A percentile compares a stretch with the other conserved stretches of the same genome.
phyloP scores from a whole-genome alignment of 2,888 invertebrate species.

The Caenorhabditis becei region DNA sequence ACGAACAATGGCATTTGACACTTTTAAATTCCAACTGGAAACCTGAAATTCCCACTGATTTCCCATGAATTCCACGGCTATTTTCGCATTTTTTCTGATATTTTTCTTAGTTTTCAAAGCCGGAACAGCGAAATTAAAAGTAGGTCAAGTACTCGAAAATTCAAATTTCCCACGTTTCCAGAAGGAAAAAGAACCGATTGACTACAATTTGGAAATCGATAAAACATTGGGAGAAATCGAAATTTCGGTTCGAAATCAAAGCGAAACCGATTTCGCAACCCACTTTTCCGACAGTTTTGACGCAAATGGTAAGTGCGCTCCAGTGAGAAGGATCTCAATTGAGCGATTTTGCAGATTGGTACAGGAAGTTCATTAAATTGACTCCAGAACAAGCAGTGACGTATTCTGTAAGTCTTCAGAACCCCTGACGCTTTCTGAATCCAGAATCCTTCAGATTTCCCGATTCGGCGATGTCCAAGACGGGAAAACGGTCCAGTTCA shows the following conservation, averaged over 20 bases:
- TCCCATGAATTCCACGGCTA: neutral
- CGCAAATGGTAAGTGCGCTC: slow-evolving; percentile 18
- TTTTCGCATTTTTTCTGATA: neutral
- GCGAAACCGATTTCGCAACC: slow-evolving; percentile 10
- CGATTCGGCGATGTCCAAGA: slow-evolving; percentile 46
- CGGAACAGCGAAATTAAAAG: slow-evolving; percentile 5
- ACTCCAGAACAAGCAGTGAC: slow-evolving; percentile 32
- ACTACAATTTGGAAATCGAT: slow-evolving; percentile 37
- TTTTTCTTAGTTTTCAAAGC: neutral
- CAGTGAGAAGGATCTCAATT: neutral
- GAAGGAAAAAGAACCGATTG: slow-evolving; percentile 18
- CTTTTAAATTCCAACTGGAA: slow-evolving; percentile 3
- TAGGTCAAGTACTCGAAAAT: neutral
- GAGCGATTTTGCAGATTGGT: slow-evolving; percentile 34
- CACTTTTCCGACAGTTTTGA: slow-evolving; percentile 41
- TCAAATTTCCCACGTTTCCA: neutral
- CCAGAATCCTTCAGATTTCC: too few species aligned
- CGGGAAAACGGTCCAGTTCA: slow-evolving; percentile 28
- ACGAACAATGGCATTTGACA: neutral
- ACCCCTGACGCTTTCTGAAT: too few species aligned
- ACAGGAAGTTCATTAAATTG: slow-evolving; percentile 41
- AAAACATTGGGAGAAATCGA: slow-evolving; percentile 28
- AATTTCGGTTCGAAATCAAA: slow-evolving; percentile 35
- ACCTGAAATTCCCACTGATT: slow-evolving; percentile 22
- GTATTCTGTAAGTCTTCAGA: slow-evolving; percentile 22